Evolutionary conservation across 2,888 invertebrate genomes (phyloP).

Genomic region (Drosophila antonietae): DNA sequence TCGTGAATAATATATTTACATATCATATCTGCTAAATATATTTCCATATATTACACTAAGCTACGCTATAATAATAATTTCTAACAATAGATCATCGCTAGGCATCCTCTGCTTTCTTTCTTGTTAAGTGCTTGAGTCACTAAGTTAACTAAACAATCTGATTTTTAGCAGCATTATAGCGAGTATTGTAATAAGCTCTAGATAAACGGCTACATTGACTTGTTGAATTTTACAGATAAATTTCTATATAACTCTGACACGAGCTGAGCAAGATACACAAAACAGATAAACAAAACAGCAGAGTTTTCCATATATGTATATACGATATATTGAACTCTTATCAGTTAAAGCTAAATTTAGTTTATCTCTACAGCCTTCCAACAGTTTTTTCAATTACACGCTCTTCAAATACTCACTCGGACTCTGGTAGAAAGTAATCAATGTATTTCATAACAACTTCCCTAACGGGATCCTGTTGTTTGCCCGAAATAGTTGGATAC

Average conservation of each 20-base stretch:
- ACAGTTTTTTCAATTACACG: not conserved
- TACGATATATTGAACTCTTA: conserved; percentile 2
- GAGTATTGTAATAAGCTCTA: not conserved
- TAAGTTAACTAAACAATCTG: not conserved
- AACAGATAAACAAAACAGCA: conserved; percentile 8
- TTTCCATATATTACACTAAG: not conserved
- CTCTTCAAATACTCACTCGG: conserved; percentile 86
- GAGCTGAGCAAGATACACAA: conserved; percentile 7
- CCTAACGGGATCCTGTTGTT: conserved; percentile 88
- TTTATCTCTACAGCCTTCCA: not conserved
- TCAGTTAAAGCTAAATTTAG: conserved; percentile 18
- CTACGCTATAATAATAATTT: not conserved
- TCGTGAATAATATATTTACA: not conserved
- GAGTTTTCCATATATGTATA: not conserved
- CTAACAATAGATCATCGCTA: not conserved
- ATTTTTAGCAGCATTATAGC: not conserved
- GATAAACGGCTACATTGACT: not conserved
- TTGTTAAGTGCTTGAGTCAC: not conserved
- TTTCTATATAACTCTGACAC: not conserved
- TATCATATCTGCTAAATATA: not conserved
- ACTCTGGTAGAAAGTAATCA: conserved; percentile 88
- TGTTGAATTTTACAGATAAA: conserved; percentile 2
- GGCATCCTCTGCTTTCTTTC: not conserved
- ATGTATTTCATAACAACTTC: conserved; percentile 90
- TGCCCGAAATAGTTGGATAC: conserved; percentile 86